Base-by-base conservation (phyloP, 2,888 invertebrate species). In the Rhaphigaster nebulosa region DNA sequence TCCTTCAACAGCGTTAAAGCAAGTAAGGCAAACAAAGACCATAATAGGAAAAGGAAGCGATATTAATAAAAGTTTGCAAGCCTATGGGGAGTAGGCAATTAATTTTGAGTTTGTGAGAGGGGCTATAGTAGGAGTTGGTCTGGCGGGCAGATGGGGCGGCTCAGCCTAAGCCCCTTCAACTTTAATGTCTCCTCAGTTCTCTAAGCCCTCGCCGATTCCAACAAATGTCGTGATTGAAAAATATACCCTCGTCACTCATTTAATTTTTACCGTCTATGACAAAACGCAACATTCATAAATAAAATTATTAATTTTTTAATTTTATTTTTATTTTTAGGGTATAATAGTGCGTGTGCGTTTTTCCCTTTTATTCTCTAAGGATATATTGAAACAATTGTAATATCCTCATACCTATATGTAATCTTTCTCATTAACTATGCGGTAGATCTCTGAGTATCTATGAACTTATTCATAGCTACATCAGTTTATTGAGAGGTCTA, bases 171-270 rank as follows among this genome's bases (percentile, higher is more conserved):
- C 84, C 84, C 41, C 84, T 84, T 84, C 84, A 84, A 45, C 84
- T 84, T 84, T 84, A 84, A 84, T 84, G 84, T 84, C 84, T 84
- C 84, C 84, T 84, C 84, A 45, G 84, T 45, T 26, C 45, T 84
- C 45, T 84, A 84, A 84, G 84, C 84, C 84, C n/a, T 1, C 13
- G 4, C 45, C 41, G 26, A 84, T 45, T 84, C 84, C 41, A 84
- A 84, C 84, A 84, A 84, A 84, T 84, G 84, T n/a, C n/a, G 10
- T 45, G 13, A 84, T 84, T 84, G 84, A 84, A 84, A 84, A 84
- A 84, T 45, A 84, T 45, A 34, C 34, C 70, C 70, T 34, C 29
- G 20, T 34, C 34, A 34, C 70, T 70, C 18, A 70, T 70, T 70
- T 70, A 34, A 34, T 34, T 70, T 70, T 70, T 70, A 34, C 34